These are phyloP conservation scores for Drosophila fulvimacula DNA, from an alignment of 2,888 invertebrate genomes.

Conservation along the genomic window DNA sequence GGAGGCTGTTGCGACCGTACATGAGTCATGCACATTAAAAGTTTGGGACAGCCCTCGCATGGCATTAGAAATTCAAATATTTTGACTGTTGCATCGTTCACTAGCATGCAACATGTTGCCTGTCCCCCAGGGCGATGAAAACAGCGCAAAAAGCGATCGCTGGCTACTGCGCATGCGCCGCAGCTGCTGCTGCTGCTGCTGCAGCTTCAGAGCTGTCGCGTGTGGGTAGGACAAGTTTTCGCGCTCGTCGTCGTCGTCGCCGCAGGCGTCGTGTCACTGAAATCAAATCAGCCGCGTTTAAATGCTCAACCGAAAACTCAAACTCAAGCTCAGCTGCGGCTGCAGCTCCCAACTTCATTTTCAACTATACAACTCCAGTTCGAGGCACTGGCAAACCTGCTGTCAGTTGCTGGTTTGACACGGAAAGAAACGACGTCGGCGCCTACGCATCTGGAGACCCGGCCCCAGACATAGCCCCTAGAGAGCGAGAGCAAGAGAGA, in stretches of 20 bases:
- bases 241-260: slow-evolving; percentile 52
- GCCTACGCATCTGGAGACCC: slow-evolving; percentile 69
- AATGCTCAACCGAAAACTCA: slow-evolving; percentile 78
- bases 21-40: slow-evolving; percentile 59
- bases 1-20: not conserved
- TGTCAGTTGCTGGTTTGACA: slow-evolving; percentile 80
- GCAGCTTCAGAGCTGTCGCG: slow-evolving; percentile 26
- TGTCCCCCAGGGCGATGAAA: slow-evolving; percentile 69
- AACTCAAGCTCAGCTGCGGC: slow-evolving; percentile 63
- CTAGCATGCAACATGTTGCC: slow-evolving; percentile 62
- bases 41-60: slow-evolving; percentile 62
- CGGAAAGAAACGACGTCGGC: slow-evolving; percentile 74
- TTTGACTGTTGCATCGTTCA: slow-evolving; percentile 69
- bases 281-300: slow-evolving; percentile 79
- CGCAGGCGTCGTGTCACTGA: slow-evolving; percentile 77
- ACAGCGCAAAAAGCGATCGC: slow-evolving; percentile 48
- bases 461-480: slow-evolving; percentile 35
- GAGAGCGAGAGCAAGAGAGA: not conserved
- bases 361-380: slow-evolving; percentile 33
- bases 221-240: slow-evolving; percentile 64
- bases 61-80: slow-evolving; percentile 82
- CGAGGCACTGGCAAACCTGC: slow-evolving; percentile 70
- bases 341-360: slow-evolving; percentile 45
- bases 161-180: slow-evolving; percentile 73
- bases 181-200: slow-evolving; percentile 7